phyloP scores from a whole-genome alignment of 2,888 invertebrate species.

The Eugnorisma glareosa region DNA sequence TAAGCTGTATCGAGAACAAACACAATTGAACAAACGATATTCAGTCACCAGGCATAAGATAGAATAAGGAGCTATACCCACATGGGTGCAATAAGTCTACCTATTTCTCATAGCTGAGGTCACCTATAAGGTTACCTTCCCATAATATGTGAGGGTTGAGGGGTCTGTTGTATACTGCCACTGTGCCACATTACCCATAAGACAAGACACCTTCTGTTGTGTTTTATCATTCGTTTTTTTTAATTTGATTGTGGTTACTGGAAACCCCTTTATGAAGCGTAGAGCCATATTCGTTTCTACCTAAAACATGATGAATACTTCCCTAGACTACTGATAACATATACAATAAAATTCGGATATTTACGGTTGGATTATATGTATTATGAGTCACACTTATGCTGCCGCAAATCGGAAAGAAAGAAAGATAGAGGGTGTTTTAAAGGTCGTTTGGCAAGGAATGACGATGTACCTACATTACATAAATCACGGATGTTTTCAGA shows the following conservation, averaged over 20 bases:
- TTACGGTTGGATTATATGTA: not conserved
- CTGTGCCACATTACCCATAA: too few species aligned
- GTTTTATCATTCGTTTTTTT: not conserved
- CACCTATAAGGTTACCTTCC: not conserved
- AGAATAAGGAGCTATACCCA: not conserved
- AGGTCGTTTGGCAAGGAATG: conserved; percentile 42
- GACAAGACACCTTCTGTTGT: not conserved
- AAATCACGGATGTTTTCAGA: conserved; percentile 35
- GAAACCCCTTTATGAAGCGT: not conserved
- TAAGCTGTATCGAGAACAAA: not conserved
- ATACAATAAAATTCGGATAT: not conserved
- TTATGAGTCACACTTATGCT: not conserved
- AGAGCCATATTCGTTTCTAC: not conserved
- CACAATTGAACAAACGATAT: not conserved
- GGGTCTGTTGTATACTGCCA: too few species aligned
- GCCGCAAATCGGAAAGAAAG: conserved; percentile 24
- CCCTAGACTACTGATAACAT: not conserved
- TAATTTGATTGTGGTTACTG: not conserved
- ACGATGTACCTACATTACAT: conserved; percentile 44
- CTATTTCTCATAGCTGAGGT: not conserved
- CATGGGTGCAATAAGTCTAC: not conserved
- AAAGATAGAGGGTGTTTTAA: conserved; percentile 44
- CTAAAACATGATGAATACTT: not conserved
- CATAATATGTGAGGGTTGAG: too few species aligned
- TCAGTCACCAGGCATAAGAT: not conserved